phyloP scores from a whole-genome alignment of 2,888 invertebrate species.

The Corbicula japonica region DNA sequence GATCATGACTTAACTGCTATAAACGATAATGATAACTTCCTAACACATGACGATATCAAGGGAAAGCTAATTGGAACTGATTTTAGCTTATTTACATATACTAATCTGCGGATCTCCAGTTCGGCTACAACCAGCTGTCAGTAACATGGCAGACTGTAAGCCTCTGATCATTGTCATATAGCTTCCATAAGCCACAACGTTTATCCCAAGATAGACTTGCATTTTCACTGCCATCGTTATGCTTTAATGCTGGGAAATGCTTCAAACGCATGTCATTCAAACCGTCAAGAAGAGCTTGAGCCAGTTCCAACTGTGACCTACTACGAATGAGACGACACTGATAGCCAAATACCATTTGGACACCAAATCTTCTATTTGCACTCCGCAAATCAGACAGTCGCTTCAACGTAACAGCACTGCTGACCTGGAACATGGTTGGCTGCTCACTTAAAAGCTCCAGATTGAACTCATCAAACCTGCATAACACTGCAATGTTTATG shows the following conservation, averaged over 20 bases:
- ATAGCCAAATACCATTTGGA: slow-evolving; percentile 7
- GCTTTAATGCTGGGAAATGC: slow-evolving; percentile 19
- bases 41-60: slow-evolving; percentile 33
- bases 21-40: slow-evolving; percentile 27
- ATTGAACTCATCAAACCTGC: slow-evolving; percentile 34
- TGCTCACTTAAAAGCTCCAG: slow-evolving; percentile 27
- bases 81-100: slow-evolving; percentile 48
- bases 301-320: background rate
- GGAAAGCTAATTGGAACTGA: slow-evolving; percentile 28
- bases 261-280: slow-evolving; percentile 12
- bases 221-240: slow-evolving; percentile 13
- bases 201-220: slow-evolving; percentile 28
- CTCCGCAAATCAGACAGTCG: slow-evolving; percentile 6
- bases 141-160: slow-evolving; percentile 15
- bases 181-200: slow-evolving; percentile 35
- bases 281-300: background rate
- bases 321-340: slow-evolving; percentile 1
- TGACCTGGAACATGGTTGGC: slow-evolving; percentile 5
- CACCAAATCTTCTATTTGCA: slow-evolving; percentile 18
- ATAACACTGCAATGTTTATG: slow-evolving; percentile 22
- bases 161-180: background rate
- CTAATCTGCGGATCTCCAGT: slow-evolving; percentile 44
- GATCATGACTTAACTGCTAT: slow-evolving; percentile 36
- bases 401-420: slow-evolving; percentile 8
- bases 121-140: slow-evolving; percentile 36